phyloP scores from a whole-genome alignment of 2,888 invertebrate genomes.

The Clitarchus hookeri region DNA sequence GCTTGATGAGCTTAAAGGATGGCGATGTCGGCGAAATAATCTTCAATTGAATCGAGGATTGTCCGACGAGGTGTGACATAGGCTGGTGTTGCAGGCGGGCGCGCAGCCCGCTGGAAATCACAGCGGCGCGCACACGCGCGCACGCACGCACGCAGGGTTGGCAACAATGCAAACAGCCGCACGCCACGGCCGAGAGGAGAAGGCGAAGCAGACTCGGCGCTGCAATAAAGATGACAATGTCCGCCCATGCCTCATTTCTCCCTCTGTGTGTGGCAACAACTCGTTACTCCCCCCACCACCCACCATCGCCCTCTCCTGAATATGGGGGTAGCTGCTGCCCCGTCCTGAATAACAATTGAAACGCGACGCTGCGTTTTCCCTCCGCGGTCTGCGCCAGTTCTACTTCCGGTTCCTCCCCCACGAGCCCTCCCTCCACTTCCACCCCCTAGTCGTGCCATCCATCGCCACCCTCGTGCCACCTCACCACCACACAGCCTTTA shows the following conservation, averaged over 20 bases:
- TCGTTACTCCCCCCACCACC: not conserved
- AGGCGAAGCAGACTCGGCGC: not conserved
- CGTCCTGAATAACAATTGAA: conserved; percentile 9
- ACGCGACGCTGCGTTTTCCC: conserved; percentile 14
- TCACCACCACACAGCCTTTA: not conserved
- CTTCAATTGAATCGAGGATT: too few species aligned
- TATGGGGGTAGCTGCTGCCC: not conserved
- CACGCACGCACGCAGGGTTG: not conserved
- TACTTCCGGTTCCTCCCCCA: conserved; percentile 11
- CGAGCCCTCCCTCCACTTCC: too few species aligned
- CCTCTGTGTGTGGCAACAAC: conserved; percentile 14
- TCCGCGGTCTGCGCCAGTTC: conserved; percentile 5
- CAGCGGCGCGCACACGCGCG: not conserved
- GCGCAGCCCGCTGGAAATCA: not conserved
- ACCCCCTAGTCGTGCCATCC: too few species aligned
- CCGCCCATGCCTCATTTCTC: conserved; percentile 14
- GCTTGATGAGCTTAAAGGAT: too few species aligned
- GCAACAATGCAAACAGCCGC: conserved; percentile 1
- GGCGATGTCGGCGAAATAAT: too few species aligned
- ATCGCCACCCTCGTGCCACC: not conserved
- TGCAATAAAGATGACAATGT: conserved; percentile 14
- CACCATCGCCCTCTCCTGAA: not conserved
- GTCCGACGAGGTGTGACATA: not conserved
- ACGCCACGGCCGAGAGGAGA: not conserved
- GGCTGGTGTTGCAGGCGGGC: not conserved